These are phyloP conservation scores for Lepidurus apus DNA, from an alignment of 1,140 invertebrate species.

Conservation along the genomic window DNA sequence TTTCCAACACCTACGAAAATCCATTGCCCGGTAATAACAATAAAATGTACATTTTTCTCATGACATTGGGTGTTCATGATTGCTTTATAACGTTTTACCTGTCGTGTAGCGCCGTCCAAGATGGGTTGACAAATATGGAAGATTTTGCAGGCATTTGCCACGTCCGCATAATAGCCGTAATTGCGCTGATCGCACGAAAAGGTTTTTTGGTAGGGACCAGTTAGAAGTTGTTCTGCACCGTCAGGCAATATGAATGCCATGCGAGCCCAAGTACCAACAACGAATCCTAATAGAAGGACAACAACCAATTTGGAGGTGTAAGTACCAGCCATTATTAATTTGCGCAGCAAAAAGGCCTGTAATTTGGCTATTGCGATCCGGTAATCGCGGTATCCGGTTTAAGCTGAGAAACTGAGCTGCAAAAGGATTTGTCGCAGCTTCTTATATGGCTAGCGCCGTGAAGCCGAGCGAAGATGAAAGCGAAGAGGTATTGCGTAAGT, in stretches of 20 bases:
- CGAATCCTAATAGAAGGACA: not conserved
- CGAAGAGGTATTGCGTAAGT: too few relatives aligned
- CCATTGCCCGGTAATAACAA: not conserved
- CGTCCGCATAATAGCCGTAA: constrained; percentile 46
- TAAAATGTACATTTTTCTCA: too few relatives aligned
- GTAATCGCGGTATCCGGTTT: too few relatives aligned
- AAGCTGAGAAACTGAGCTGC: too few relatives aligned
- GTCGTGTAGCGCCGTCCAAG: constrained; percentile 36
- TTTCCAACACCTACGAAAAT: constrained; percentile 33
- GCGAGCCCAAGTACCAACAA: constrained; percentile 6
- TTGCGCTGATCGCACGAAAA: constrained; percentile 41
- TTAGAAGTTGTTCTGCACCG: constrained; percentile 38
- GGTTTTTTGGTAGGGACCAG: constrained; percentile 37
- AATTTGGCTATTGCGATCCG: too few relatives aligned
- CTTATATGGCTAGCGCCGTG: too few relatives aligned
- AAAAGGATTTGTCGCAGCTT: too few relatives aligned
- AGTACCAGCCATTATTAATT: too few relatives aligned
- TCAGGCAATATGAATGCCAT: constrained; percentile 39
- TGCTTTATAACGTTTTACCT: not conserved
- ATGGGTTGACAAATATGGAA: constrained; percentile 45
- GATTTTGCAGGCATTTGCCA: constrained; percentile 44
- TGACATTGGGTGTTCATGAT: too few relatives aligned
- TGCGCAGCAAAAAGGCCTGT: too few relatives aligned
- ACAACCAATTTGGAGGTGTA: too few relatives aligned
- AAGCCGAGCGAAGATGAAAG: too few relatives aligned